These are phyloP conservation scores for Dolichomitus sp. DNA, from an alignment of 2,888 invertebrate genomes.

Conservation along the genomic window DNA sequence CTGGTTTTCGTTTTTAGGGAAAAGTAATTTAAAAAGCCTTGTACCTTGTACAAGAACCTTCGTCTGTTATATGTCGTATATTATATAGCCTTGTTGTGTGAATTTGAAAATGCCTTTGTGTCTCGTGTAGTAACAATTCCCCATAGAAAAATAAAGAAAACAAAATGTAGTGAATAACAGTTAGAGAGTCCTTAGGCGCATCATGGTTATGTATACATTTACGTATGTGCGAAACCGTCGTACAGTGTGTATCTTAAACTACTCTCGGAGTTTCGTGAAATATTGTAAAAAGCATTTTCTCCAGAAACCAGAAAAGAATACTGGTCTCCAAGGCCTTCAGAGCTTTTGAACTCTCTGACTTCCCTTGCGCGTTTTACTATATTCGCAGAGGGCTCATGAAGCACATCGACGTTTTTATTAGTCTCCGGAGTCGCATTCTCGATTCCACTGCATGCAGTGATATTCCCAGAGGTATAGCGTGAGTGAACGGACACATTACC, in stretches of 20 bases:
- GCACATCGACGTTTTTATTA: slow-evolving; percentile 56
- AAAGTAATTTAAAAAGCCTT: neutral
- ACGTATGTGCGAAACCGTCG: slow-evolving; percentile 3
- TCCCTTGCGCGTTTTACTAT: slow-evolving; percentile 35
- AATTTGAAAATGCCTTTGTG: neutral
- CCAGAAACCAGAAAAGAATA: neutral
- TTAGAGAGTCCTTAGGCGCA: neutral
- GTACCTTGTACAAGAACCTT: neutral
- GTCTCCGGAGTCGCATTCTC: slow-evolving; percentile 48
- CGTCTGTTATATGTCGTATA: neutral
- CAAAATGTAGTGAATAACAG: neutral
- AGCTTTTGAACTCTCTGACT: slow-evolving; percentile 8
- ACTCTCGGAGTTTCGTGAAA: slow-evolving; percentile 22
- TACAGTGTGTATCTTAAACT: neutral
- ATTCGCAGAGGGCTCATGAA: slow-evolving; percentile 12
- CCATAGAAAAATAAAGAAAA: neutral
- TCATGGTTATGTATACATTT: neutral
- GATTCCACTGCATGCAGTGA: slow-evolving; percentile 39
- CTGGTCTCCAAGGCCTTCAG: neutral
- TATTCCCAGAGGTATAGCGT: neutral
- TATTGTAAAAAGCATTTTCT: slow-evolving; percentile 7
- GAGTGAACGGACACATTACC: slow-evolving; percentile 22
- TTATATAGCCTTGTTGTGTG: neutral
- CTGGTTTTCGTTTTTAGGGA: neutral
- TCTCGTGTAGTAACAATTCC: neutral